These are phyloP conservation scores for Dyspetes luteomarginatus DNA, from an alignment of 2,888 invertebrate species.

Conservation along the genomic window DNA sequence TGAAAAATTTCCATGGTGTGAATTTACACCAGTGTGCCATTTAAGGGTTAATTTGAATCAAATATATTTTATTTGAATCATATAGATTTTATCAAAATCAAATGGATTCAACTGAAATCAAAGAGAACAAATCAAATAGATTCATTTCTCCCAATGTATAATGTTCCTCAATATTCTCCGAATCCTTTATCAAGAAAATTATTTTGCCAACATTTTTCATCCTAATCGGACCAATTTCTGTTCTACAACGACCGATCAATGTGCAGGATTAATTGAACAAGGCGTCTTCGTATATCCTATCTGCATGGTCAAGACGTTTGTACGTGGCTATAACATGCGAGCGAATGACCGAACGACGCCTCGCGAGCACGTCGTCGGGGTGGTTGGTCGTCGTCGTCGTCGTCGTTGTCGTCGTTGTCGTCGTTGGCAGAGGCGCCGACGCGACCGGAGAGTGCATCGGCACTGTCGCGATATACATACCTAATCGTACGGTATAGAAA, in stretches of 20 bases:
- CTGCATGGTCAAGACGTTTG: conserved; percentile 26
- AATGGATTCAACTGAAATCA: too few relatives aligned
- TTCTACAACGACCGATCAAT: not conserved
- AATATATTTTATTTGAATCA: too few relatives aligned
- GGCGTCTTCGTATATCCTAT: not conserved
- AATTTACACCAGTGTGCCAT: too few relatives aligned
- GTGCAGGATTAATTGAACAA: not conserved
- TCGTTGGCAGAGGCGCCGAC: conserved; percentile 68
- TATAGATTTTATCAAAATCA: too few relatives aligned
- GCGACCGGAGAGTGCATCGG: conserved; percentile 73
- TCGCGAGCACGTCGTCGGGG: conserved; percentile 67
- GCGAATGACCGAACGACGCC: conserved; percentile 40
- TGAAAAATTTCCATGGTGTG: too few relatives aligned
- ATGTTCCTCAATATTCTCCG: too few relatives aligned
- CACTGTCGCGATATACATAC: conserved; percentile 65
- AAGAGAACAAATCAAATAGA: too few relatives aligned
- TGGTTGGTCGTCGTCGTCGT: conserved; percentile 74
- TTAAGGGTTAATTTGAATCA: too few relatives aligned
- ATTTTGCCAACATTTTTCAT: not conserved
- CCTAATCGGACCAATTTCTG: not conserved
- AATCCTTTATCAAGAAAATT: too few relatives aligned
- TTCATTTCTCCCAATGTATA: too few relatives aligned
- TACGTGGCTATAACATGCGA: conserved; percentile 42
- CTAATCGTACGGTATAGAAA: conserved; percentile 58
- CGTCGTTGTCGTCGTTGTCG: conserved; percentile 67